Evolutionary conservation across 2,797 vertebrate species (phyloP), one percentile per base, ranked within the genome.

Genomic region (Lithobates sylvaticus): DNA sequence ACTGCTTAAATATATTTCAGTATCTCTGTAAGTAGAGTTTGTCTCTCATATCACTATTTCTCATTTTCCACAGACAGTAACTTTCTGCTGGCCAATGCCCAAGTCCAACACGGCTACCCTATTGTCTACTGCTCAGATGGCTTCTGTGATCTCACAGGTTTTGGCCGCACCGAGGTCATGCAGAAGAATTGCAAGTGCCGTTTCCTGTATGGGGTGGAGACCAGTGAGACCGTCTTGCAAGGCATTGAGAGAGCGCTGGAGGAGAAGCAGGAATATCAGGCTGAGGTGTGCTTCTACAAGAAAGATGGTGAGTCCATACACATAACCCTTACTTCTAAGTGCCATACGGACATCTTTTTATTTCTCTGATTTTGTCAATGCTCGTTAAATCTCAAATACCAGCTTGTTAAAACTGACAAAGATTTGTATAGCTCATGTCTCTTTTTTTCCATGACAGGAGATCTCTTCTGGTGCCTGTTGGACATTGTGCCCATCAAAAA

Each of bases 401-500:
- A n/a, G 39, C 21, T 5, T 73, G n/a, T 74, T 74, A 47, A 47
- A 27, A 9, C 42, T 26, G 9, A 74, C 12, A 42, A 21, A 39
- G 39, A n/a, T 39, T 72, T 72, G 18, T 47, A 3, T 13, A 67
- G 64, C 10, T 36, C 12, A 58, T 9, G 4, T 26, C 0, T 42
- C 12, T 74, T 9, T 29, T 74, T 18, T 82, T 44, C 23, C 23
- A 42, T 71, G 29, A 2, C 91, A 99, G 98, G 96, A 88, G 92
- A 93, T 0, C 91, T 93, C 0, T 98, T 99, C 88, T 96, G 96
- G 97, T 99, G 98, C 91, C 93, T 97, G 86, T 90, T 99, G 94
- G 97, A 99, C 90, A 96, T 99, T 78, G 95, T 99, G 88, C 97
- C 98, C 69, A 99, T 99, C 92, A 98, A 98, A 93, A 99, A 99